Percentiles rank a stretch among this genome's conserved stretches.
Evolutionary conservation across 2,797 vertebrate genomes (phyloP).

Genomic region (Paratrypauchen microcephalus): DNA sequence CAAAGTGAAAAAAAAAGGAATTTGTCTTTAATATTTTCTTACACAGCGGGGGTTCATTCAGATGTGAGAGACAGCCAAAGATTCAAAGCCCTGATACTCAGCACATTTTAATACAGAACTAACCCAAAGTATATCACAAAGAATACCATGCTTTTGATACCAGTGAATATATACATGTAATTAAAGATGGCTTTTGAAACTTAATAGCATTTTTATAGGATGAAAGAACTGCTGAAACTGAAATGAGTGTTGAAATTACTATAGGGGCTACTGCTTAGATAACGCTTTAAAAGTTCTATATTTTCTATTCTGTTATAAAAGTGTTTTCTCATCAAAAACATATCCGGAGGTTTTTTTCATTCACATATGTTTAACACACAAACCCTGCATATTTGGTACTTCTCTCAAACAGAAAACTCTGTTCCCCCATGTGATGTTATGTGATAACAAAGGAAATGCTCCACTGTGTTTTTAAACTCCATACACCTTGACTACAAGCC

Average conservation of each 20-base stretch:
- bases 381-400: too few species aligned
- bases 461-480: too few species aligned
- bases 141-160: slow-evolving; percentile 26
- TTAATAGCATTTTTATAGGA: slow-evolving; percentile 8
- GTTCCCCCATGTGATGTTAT: too few species aligned
- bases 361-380: too few species aligned
- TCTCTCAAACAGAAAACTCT: too few species aligned
- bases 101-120: slow-evolving; percentile 49
- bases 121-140: slow-evolving; percentile 41
- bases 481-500: too few species aligned
- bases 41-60: slow-evolving; percentile 42
- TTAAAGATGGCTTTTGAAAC: slow-evolving; percentile 23
- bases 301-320: too few species aligned
- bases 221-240: slow-evolving; percentile 10
- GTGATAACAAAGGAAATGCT: too few species aligned
- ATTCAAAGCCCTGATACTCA: slow-evolving; percentile 32
- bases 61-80: slow-evolving; percentile 37
- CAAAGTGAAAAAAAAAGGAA: slow-evolving; percentile 54
- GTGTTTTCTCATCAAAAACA: too few species aligned
- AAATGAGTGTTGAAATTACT: not conserved
- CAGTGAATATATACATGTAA: slow-evolving; percentile 27
- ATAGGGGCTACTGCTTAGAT: too few species aligned
- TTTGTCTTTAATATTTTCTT: slow-evolving; percentile 59
- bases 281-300: too few species aligned
- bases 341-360: too few species aligned